phyloP scores from a whole-genome alignment of 1,140 invertebrate genomes.

The Odontomachus brunneus region DNA sequence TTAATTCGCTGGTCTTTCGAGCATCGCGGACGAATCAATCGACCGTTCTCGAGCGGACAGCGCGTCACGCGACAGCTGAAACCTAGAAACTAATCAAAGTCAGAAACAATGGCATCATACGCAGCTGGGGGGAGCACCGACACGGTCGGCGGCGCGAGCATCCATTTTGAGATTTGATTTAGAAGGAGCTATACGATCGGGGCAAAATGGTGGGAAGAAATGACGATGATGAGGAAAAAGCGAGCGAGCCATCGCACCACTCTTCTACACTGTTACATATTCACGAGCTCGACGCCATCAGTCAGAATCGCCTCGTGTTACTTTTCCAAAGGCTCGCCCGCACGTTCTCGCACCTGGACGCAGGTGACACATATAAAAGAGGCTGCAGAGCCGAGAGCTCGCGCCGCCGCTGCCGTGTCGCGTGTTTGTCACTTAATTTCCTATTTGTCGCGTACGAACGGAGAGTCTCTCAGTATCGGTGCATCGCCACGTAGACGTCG shows the following conservation, averaged over 20 bases:
- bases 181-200: constrained; percentile 43
- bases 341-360: background rate
- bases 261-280: constrained; percentile 6
- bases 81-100: constrained; percentile 16
- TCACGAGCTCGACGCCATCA: background rate
- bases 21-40: constrained; percentile 22
- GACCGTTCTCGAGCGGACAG: background rate
- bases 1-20: constrained; percentile 7
- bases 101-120: constrained; percentile 8
- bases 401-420: background rate
- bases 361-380: background rate
- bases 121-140: constrained; percentile 40
- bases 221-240: background rate
- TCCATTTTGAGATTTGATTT: background rate
- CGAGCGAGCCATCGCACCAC: constrained; percentile 9
- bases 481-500: constrained; percentile 5
- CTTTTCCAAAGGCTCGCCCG: constrained; percentile 23
- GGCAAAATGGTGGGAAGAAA: constrained; percentile 38
- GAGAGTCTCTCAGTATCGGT: background rate
- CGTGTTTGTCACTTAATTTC: constrained; percentile 38
- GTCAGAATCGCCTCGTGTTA: constrained; percentile 17
- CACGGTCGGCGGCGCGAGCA: constrained; percentile 13
- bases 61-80: constrained; percentile 12
- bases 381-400: background rate
- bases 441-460: background rate